Evolutionary conservation across 2,113 vertebrate species (phyloP), one percentile per base, ranked within the genome.

Genomic region (Clarias magur): DNA sequence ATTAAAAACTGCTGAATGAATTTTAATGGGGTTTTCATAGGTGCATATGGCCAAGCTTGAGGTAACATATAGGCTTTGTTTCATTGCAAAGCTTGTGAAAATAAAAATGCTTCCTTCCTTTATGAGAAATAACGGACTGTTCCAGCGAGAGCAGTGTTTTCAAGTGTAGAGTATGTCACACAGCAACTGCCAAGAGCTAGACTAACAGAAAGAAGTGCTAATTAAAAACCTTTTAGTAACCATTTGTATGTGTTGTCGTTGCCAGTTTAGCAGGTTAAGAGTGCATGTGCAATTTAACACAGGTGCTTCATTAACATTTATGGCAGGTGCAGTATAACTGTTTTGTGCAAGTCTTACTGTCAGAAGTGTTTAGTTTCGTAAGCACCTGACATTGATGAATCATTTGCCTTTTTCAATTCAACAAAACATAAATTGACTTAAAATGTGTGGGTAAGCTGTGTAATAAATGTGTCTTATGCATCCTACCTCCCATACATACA

Each of bases 81-180:
- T 67, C 21, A 76, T 59, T 82, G 48, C 54, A 63, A 67, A 68
- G 19, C 42, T 48, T 84, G 9, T 34, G 27, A 80, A 86, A 62
- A 57, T 56, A 59, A 75, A 86, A 53, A 27, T 19, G 19, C 25
- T 84, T 53, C 19, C 48, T 15, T n/a, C 6, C 11, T 3, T 25
- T 72, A 16, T 19, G 65, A 80, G 17, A 59, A 62, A 25, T 25
- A 13, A 68, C 75, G 73, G 25, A 48, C 12, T 76, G 27, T 56
- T 11, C 63, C 19, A 65, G 59, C 42, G 67, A 42, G 23, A 53
- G 38, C 1, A 38, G 62, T 3, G 27, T 53, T 25, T 38, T 53
- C 1, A 9, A 54, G 16, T 12, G 23, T 23, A 4, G 9, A 86
- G 12, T 59, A 34, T 53, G 11, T 79, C 68, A 85, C 59, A 81